These are phyloP conservation scores for Napeogenes sylphis DNA, from an alignment of 2,888 invertebrate genomes.

Conservation along the genomic window DNA sequence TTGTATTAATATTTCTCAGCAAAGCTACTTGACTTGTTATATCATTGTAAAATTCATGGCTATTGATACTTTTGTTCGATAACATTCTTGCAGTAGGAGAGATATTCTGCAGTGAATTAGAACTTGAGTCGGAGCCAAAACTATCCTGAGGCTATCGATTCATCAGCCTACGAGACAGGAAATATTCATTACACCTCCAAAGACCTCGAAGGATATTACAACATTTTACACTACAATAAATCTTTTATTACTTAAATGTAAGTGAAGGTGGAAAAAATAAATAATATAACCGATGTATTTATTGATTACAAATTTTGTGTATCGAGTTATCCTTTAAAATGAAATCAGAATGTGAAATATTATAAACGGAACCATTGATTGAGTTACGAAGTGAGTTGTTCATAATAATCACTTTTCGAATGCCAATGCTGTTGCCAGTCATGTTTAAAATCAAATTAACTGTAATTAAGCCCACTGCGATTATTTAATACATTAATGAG, in stretches of 20 bases:
- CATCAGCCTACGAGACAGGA: slow-evolving; percentile 10
- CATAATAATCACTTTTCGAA: slow-evolving; percentile 18
- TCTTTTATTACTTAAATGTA: background rate
- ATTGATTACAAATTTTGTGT: no score
- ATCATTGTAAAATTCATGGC: background rate
- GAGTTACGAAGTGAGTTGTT: slow-evolving; percentile 11
- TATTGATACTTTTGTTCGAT: background rate
- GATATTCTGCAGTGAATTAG: slow-evolving; percentile 14
- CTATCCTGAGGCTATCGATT: slow-evolving; percentile 16
- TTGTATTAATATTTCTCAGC: background rate
- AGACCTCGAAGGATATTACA: background rate
- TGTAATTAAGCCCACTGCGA: slow-evolving; percentile 23
- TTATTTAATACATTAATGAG: slow-evolving; percentile 25
- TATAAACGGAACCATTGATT: slow-evolving; percentile 14
- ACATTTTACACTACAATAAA: background rate
- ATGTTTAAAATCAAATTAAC: slow-evolving; percentile 24
- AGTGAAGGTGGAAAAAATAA: background rate
- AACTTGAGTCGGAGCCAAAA: slow-evolving; percentile 17
- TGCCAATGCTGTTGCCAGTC: slow-evolving; percentile 14
- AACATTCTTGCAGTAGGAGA: slow-evolving; percentile 5
- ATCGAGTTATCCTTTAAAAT: background rate
- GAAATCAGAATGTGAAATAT: slow-evolving; percentile 1
- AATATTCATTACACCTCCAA: slow-evolving; percentile 4
- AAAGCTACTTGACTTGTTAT: background rate
- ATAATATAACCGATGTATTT: background rate